Percentiles rank a stretch among this genome's conserved stretches.
Conservation (phyloP, 2,888 invertebrate genomes). For the Pseudeuparius sepicola region DNA sequence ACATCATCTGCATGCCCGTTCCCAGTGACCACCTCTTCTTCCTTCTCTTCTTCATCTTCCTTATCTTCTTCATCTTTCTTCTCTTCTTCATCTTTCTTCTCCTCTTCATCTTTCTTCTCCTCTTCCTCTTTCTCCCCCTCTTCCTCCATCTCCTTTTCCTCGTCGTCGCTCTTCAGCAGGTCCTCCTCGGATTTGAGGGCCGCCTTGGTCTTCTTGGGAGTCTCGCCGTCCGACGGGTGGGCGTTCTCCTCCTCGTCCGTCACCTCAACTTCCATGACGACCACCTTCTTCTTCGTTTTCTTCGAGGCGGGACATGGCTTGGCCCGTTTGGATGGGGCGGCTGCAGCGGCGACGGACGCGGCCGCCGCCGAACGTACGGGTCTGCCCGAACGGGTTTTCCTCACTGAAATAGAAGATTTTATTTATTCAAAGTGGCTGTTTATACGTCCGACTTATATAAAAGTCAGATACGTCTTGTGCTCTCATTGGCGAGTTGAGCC, state of each 20-base stretch:
- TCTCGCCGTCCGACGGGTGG: constrained; percentile 13
- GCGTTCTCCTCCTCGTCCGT: constrained; percentile 35
- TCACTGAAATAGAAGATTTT: constrained; percentile 34
- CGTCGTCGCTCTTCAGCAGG: constrained; percentile 24
- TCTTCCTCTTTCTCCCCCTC: constrained; percentile 8
- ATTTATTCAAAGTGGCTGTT: too few relatives aligned
- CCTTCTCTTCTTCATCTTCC: constrained; percentile 10
- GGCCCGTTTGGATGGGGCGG: constrained; percentile 17
- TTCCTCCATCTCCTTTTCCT: constrained; percentile 23
- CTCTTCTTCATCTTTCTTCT: constrained; percentile 5
- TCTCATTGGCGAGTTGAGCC: too few relatives aligned
- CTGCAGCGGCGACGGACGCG: constrained; percentile 17
- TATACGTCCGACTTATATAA: too few relatives aligned
- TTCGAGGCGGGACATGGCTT: constrained; percentile 31
- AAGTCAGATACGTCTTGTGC: too few relatives aligned
- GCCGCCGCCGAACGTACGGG: constrained; percentile 32
- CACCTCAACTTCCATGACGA: constrained; percentile 41
- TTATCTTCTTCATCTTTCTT: constrained; percentile 4
- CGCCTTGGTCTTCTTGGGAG: constrained; percentile 19
- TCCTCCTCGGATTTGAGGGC: constrained; percentile 20
- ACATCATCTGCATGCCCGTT: too few relatives aligned
- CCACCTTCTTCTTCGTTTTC: constrained; percentile 38
- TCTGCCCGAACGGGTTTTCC: constrained; percentile 50
- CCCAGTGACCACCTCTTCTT: too few relatives aligned
- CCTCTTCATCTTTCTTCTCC: constrained; percentile 22